These are phyloP conservation scores for Litocranius walleri DNA, from an alignment of 2,113 vertebrate genomes.

Conservation along the genomic window DNA sequence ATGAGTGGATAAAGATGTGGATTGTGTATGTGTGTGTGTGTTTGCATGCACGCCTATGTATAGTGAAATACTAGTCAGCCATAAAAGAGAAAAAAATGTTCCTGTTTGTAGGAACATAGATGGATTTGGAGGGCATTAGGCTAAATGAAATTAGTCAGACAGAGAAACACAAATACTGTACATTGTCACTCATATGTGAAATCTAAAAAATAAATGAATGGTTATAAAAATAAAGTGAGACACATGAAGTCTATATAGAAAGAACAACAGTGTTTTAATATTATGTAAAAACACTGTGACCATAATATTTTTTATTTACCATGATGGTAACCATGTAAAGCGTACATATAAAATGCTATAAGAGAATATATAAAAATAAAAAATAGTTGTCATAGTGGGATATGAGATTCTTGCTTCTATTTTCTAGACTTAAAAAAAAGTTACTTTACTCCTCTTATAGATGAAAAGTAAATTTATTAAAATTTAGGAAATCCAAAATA, in stretches of 20 bases:
- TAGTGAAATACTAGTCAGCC: too few relatives aligned
- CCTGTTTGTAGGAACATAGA: too few relatives aligned
- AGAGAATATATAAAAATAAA: background rate
- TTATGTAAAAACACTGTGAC: background rate
- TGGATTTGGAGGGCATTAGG: too few relatives aligned
- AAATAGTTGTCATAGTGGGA: background rate
- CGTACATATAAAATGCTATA: background rate
- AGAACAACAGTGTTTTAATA: background rate
- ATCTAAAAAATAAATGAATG: background rate
- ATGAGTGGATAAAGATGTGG: too few relatives aligned
- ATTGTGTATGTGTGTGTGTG: too few relatives aligned
- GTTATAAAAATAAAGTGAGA: background rate
- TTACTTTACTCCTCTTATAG: background rate
- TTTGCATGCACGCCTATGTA: too few relatives aligned
- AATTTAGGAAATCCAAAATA: background rate
- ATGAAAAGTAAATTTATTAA: background rate
- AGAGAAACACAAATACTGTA: background rate
- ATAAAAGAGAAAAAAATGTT: too few relatives aligned
- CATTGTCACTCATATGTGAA: background rate
- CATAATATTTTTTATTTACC: background rate
- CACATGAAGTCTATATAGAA: background rate
- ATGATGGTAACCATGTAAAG: background rate
- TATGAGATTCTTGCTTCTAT: background rate
- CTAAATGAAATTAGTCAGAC: background rate
- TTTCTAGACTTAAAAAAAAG: background rate